Percentiles rank a stretch among this genome's conserved stretches.
phyloP scores from a whole-genome alignment of 1,140 invertebrate genomes.

The Portunus trituberculatus region DNA sequence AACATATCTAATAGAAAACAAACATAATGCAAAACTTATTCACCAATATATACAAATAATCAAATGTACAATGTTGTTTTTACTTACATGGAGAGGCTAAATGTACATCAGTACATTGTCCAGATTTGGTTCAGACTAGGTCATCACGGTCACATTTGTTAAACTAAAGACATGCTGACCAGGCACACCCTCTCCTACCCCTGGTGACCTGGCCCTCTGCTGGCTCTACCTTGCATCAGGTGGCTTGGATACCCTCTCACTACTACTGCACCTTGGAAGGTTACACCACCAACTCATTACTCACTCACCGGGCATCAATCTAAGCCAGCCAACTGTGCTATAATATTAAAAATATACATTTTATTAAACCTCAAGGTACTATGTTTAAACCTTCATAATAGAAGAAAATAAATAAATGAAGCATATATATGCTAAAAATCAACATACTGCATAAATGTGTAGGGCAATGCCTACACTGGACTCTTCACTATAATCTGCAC shows the following conservation, averaged over 20 bases:
- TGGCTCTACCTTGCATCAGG: neutral
- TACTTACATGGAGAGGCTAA: slow-evolving; percentile 48
- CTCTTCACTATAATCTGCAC: neutral
- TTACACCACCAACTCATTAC: neutral
- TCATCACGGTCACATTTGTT: slow-evolving; percentile 63
- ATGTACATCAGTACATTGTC: slow-evolving; percentile 63
- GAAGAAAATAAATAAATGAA: slow-evolving; percentile 24
- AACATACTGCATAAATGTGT: neutral
- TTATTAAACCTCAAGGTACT: neutral
- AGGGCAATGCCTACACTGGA: neutral
- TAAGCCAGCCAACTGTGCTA: neutral
- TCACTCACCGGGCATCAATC: neutral
- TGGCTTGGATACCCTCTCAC: neutral
- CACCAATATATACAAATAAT: slow-evolving; percentile 67
- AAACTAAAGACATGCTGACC: slow-evolving; percentile 20
- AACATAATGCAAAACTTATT: slow-evolving; percentile 28
- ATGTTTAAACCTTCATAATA: slow-evolving; percentile 11
- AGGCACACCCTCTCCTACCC: neutral
- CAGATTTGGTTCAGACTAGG: slow-evolving; percentile 70
- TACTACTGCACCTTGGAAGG: neutral
- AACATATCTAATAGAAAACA: slow-evolving; percentile 22
- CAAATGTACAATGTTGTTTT: slow-evolving; percentile 52
- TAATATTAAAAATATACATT: slow-evolving; percentile 17
- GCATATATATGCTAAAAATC: slow-evolving; percentile 21
- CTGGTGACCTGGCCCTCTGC: neutral